Evolutionary conservation across 2,888 invertebrate genomes (phyloP).

Genomic region (Stenoptilia bipunctidactyla): DNA sequence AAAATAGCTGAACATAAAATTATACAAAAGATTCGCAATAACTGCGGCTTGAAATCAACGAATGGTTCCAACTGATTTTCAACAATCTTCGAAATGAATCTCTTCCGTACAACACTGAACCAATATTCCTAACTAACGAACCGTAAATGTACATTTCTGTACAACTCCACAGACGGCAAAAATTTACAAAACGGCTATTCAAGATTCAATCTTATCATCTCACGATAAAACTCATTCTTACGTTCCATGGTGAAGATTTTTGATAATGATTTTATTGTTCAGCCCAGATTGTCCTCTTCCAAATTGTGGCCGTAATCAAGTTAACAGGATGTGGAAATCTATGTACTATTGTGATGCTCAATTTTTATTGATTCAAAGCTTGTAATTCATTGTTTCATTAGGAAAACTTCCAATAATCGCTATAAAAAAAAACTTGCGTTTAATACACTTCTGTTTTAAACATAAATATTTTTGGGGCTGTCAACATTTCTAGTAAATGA

Average conservation of each 20-base stretch:
- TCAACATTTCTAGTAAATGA: no score
- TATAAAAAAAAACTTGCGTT: no score
- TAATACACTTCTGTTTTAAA: no score
- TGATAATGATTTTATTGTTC: conserved; percentile 1
- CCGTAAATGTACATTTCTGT: conserved; percentile 40
- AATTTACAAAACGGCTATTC: conserved; percentile 41
- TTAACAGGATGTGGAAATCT: background rate
- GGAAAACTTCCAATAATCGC: no score
- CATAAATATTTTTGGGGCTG: no score
- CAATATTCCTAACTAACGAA: conserved; percentile 48
- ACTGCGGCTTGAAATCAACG: background rate
- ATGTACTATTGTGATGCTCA: no score
- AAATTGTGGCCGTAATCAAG: background rate
- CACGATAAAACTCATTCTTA: background rate
- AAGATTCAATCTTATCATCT: conserved; percentile 38
- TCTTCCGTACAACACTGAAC: conserved; percentile 35
- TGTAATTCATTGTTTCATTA: no score
- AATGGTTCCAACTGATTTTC: background rate
- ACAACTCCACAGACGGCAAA: conserved; percentile 42
- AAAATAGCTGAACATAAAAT: background rate
- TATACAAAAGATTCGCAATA: background rate
- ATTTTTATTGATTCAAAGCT: no score
- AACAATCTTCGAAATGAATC: conserved; percentile 27
- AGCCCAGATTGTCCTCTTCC: background rate
- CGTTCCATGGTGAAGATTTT: background rate